Conservation (phyloP, 2,797 vertebrate genomes). For the Margarornis squamiger region DNA sequence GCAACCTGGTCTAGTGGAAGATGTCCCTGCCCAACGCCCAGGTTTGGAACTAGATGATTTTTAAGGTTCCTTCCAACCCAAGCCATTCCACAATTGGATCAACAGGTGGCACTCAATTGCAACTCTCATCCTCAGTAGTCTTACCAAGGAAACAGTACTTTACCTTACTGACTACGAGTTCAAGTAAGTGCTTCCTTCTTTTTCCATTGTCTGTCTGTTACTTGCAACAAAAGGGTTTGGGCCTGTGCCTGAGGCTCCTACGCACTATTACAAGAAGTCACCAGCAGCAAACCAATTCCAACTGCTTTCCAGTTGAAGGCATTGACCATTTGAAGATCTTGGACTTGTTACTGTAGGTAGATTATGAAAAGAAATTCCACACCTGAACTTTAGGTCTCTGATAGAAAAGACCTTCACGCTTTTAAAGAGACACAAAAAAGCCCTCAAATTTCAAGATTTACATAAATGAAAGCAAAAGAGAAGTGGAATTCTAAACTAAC, state of each 20-base stretch:
- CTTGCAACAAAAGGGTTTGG: neutral
- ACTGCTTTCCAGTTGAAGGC: neutral
- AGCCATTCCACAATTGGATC: neutral
- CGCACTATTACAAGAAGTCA: neutral
- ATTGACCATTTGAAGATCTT: neutral
- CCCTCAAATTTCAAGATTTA: neutral
- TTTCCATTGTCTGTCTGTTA: neutral
- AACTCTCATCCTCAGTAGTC: neutral
- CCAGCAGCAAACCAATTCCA: neutral
- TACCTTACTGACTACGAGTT: neutral
- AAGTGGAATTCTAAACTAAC: neutral
- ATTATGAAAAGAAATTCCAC: neutral
- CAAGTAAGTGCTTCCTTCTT: neutral
- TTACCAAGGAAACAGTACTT: neutral
- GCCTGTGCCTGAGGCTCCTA: neutral
- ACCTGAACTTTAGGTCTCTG: neutral
- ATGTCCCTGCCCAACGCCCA: neutral
- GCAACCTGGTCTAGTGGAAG: neutral
- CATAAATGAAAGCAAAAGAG: neutral
- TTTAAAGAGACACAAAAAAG: neutral
- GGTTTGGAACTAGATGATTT: rapidly evolving
- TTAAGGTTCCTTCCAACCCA: neutral
- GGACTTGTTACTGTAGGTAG: neutral
- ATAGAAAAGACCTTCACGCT: neutral
- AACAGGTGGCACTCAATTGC: neutral